phyloP scores from a whole-genome alignment of 2,797 vertebrate genomes.

The Enteromius trimaculatus region DNA sequence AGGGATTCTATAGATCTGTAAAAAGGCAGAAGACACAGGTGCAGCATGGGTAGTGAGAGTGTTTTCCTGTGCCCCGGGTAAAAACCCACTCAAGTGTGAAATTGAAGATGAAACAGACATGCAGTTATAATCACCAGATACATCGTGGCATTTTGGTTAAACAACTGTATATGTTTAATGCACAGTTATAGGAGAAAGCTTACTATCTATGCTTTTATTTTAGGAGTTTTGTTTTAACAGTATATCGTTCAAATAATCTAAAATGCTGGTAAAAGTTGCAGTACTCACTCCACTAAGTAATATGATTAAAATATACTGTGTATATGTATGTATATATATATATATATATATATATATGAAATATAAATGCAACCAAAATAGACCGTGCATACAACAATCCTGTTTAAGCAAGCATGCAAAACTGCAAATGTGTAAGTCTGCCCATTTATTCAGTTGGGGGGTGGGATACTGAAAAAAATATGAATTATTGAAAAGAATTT shows the following conservation, averaged over 20 bases:
- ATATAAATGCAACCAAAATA: neutral
- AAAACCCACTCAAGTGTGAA: constrained; percentile 77
- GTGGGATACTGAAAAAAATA: constrained; percentile 65
- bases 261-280: neutral
- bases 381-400: neutral
- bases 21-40: constrained; percentile 27
- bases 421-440: constrained; percentile 9
- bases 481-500: constrained; percentile 84
- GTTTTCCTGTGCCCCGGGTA: constrained; percentile 57
- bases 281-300: neutral
- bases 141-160: constrained; percentile 57
- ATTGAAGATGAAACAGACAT: constrained; percentile 77
- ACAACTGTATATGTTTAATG: constrained; percentile 65
- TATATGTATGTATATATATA: no score
- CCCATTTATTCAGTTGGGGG: constrained; percentile 56
- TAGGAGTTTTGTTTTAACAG: neutral
- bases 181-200: constrained; percentile 62
- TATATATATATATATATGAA: neutral
- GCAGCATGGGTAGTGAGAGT: constrained; percentile 14
- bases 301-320: no score
- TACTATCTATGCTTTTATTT: neutral
- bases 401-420: constrained; percentile 19
- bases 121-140: constrained; percentile 56
- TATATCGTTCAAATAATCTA: neutral
- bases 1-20: constrained; percentile 3